These are phyloP conservation scores for Hyposoter didymator DNA, from an alignment of 2,888 invertebrate genomes.

Conservation along the genomic window DNA sequence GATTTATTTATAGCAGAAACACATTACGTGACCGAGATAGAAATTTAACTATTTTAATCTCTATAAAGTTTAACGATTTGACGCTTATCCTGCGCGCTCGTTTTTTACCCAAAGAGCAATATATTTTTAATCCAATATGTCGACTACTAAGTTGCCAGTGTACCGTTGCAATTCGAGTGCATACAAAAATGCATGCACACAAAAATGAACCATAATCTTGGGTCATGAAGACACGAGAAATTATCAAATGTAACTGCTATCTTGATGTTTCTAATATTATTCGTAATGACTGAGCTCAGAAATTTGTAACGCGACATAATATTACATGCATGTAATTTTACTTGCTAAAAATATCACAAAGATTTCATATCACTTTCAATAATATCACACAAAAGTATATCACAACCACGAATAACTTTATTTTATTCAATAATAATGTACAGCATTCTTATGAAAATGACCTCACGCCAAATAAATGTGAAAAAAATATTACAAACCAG, in stretches of 20 bases:
- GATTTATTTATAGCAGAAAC: conserved; percentile 6
- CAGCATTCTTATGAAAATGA: too few species aligned
- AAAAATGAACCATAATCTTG: conserved; percentile 5
- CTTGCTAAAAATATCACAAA: too few species aligned
- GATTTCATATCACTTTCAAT: too few species aligned
- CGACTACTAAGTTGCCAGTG: neutral
- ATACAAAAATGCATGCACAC: neutral
- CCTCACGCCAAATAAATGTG: too few species aligned
- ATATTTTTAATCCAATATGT: neutral
- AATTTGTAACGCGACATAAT: neutral
- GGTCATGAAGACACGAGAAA: neutral
- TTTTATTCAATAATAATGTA: too few species aligned
- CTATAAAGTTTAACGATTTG: neutral
- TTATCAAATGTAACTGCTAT: neutral
- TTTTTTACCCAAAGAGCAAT: neutral
- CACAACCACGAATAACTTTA: too few species aligned
- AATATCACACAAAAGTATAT: too few species aligned
- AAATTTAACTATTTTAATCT: conserved; percentile 10
- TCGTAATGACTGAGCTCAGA: neutral
- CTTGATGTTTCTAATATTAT: neutral
- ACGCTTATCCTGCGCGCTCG: too few species aligned
- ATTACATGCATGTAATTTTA: too few species aligned
- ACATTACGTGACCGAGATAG: conserved; percentile 4
- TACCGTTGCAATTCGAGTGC: neutral
- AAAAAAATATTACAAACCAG: too few species aligned